These are phyloP conservation scores for Andricus quercusramuli DNA, from an alignment of 2,888 invertebrate genomes.

Conservation along the genomic window DNA sequence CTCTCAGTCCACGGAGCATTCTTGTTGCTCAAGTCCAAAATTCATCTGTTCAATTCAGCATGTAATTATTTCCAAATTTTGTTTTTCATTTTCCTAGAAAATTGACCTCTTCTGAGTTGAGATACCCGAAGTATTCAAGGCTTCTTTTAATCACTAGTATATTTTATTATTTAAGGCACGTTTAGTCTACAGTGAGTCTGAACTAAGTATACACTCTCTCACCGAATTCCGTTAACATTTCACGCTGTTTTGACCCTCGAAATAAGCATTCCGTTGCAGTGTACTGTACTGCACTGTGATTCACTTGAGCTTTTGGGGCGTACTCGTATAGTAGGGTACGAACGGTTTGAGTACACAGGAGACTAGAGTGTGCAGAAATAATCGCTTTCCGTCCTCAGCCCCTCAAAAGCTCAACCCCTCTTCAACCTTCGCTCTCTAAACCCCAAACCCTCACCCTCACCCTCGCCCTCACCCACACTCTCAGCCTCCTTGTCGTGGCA, in stretches of 20 bases:
- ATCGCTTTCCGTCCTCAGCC: constrained; percentile 29
- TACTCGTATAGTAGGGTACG: constrained; percentile 4
- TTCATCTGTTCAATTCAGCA: too few species aligned
- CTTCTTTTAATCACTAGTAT: background rate
- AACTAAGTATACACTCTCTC: constrained; percentile 4
- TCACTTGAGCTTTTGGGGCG: constrained; percentile 19
- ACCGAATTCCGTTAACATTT: constrained; percentile 15
- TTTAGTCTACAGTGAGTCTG: background rate
- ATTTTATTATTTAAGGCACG: constrained; percentile 8
- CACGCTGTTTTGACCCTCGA: constrained; percentile 28
- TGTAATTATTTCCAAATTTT: too few species aligned
- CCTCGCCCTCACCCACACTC: constrained; percentile 5
- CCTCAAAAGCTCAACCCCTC: constrained; percentile 3
- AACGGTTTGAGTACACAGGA: constrained; percentile 20
- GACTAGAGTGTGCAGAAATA: constrained; percentile 7
- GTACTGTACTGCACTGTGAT: constrained; percentile 22
- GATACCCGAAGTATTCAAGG: too few species aligned
- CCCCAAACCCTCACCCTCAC: constrained; percentile 16
- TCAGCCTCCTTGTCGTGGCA: constrained; percentile 18
- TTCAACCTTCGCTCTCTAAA: constrained; percentile 13
- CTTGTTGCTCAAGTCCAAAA: too few species aligned
- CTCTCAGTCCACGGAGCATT: too few species aligned
- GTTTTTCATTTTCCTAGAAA: too few species aligned
- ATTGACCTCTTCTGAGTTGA: too few species aligned
- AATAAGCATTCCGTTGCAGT: constrained; percentile 35